These are phyloP conservation scores for Gambelia wislizenii DNA, from an alignment of 2,797 vertebrate genomes.

Conservation along the genomic window DNA sequence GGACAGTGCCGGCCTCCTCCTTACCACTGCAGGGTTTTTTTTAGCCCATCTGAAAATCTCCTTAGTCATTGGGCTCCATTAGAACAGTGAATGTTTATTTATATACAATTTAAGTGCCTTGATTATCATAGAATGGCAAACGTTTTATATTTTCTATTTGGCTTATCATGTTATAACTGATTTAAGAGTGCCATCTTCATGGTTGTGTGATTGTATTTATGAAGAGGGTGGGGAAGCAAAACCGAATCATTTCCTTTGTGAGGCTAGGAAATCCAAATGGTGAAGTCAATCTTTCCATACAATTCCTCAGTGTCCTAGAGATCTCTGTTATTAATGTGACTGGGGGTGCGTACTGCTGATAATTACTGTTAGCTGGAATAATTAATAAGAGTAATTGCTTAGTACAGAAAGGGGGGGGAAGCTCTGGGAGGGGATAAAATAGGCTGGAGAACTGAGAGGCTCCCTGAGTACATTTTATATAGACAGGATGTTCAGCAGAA, in stretches of 20 bases:
- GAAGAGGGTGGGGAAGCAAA: constrained; percentile 37
- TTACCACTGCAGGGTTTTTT: too few relatives aligned
- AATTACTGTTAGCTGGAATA: constrained; percentile 86
- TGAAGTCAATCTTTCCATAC: constrained; percentile 75
- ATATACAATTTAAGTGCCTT: neutral
- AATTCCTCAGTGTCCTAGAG: constrained; percentile 82
- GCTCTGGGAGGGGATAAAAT: constrained; percentile 81
- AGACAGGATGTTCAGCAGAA: constrained; percentile 80
- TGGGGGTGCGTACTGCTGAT: constrained; percentile 83
- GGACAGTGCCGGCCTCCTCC: too few relatives aligned
- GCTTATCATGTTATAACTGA: constrained; percentile 32
- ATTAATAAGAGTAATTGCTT: constrained; percentile 87
- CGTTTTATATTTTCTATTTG: constrained; percentile 5
- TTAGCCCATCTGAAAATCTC: too few relatives aligned
- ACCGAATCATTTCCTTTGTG: constrained; percentile 63
- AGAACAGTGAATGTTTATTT: neutral
- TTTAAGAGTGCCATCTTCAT: neutral
- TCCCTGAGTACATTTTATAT: constrained; percentile 77
- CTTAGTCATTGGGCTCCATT: neutral
- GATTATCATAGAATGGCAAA: neutral
- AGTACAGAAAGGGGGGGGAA: constrained; percentile 78
- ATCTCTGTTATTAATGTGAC: constrained; percentile 83
- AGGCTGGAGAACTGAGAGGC: constrained; percentile 76
- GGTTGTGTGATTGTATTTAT: constrained; percentile 14
- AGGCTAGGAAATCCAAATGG: constrained; percentile 69